A percentile compares a stretch with the other conserved stretches of the same genome.
Evolutionary conservation across 2,888 invertebrate genomes (phyloP).

Genomic region (Galerucella nymphaeae): DNA sequence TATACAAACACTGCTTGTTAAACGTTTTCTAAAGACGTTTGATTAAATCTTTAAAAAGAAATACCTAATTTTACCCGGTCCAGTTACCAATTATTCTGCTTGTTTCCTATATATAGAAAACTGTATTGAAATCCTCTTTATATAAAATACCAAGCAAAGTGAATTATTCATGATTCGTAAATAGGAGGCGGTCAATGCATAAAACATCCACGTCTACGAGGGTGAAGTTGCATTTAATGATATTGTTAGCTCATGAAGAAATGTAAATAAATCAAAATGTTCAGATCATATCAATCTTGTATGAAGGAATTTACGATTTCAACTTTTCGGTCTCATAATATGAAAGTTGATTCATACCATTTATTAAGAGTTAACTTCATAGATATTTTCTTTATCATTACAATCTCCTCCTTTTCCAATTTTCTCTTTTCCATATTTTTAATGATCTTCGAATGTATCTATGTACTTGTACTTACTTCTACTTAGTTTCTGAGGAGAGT

Average conservation of each 20-base stretch:
- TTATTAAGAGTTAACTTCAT: too few species aligned
- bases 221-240: not conserved
- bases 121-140: constrained; percentile 15
- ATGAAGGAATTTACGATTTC: not conserved
- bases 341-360: too few species aligned
- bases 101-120: constrained; percentile 18
- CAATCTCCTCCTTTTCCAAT: too few species aligned
- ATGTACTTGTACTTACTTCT: too few species aligned
- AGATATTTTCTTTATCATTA: too few species aligned
- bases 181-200: constrained; percentile 29
- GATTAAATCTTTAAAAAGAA: constrained; percentile 11
- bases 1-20: not conserved
- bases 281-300: not conserved
- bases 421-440: too few species aligned
- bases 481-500: too few species aligned
- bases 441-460: not conserved
- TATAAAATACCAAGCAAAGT: constrained; percentile 6
- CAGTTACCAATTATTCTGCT: constrained; percentile 9
- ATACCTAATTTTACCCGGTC: constrained; percentile 2
- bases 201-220: constrained; percentile 24
- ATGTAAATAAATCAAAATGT: not conserved
- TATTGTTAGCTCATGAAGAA: not conserved
- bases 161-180: constrained; percentile 29
- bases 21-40: not conserved
- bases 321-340: not conserved